Conservation (phyloP, 1,140 invertebrate genomes). For the Globodera rostochiensis region DNA sequence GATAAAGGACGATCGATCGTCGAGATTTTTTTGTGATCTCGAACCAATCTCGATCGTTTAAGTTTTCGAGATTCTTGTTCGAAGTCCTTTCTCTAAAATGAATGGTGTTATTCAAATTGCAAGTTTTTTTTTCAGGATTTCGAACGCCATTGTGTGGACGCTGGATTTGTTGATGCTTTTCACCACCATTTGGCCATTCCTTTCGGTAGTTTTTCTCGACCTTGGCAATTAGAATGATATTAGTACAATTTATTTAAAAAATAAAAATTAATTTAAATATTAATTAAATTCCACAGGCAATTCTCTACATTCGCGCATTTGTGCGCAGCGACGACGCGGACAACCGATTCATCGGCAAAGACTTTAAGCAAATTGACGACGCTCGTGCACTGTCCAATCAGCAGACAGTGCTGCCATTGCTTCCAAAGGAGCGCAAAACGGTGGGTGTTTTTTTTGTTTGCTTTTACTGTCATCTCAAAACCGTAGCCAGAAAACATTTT, state of each 20-base stretch:
- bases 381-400: conserved; percentile 19
- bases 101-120: not conserved
- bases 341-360: conserved; percentile 38
- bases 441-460: not conserved
- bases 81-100: not conserved
- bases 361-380: conserved; percentile 40
- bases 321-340: conserved; percentile 28
- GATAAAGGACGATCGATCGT: too few relatives aligned
- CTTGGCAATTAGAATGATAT: not conserved
- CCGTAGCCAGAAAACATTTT: too few relatives aligned
- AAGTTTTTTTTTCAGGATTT: not conserved
- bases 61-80: not conserved
- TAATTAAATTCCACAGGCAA: conserved; percentile 28
- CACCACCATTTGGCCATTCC: not conserved
- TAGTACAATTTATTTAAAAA: too few relatives aligned
- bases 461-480: too few relatives aligned
- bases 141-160: not conserved
- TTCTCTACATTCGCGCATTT: conserved; percentile 41
- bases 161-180: not conserved
- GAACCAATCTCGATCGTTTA: not conserved
- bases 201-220: conserved; percentile 3
- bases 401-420: conserved; percentile 37
- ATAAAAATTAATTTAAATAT: too few relatives aligned
- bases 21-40: too few relatives aligned
- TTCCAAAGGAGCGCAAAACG: conserved; percentile 33